phyloP scores from a whole-genome alignment of 2,797 vertebrate species.

The Dipus sagitta region DNA sequence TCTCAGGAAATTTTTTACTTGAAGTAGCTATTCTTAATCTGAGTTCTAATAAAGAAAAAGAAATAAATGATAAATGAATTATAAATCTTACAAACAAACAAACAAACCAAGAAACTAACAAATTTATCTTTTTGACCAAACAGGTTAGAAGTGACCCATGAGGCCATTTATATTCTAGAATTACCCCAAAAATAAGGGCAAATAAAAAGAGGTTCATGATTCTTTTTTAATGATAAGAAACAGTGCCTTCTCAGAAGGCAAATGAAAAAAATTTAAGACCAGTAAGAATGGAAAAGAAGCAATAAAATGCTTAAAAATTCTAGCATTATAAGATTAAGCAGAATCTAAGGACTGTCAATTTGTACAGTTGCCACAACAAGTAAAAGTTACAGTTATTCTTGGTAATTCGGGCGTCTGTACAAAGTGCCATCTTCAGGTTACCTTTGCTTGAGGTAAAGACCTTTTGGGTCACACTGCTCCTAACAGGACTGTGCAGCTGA shows the following conservation, averaged over 20 bases:
- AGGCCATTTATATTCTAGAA: not conserved
- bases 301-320: slow-evolving; percentile 59
- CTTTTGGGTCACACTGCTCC: slow-evolving; percentile 55
- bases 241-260: slow-evolving; percentile 73
- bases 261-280: slow-evolving; percentile 57
- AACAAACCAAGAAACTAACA: not conserved
- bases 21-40: slow-evolving; percentile 62
- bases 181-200: slow-evolving; percentile 42
- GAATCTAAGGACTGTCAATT: slow-evolving; percentile 6
- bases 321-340: slow-evolving; percentile 3
- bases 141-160: slow-evolving; percentile 27
- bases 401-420: slow-evolving; percentile 13
- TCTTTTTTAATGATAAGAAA: slow-evolving; percentile 61
- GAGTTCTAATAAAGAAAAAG: slow-evolving; percentile 44
- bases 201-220: slow-evolving; percentile 39
- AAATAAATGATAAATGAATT: slow-evolving; percentile 1
- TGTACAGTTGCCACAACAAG: slow-evolving; percentile 17
- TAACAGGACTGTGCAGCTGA: not conserved
- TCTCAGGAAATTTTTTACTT: slow-evolving; percentile 44
- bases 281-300: slow-evolving; percentile 38
- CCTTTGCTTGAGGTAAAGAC: slow-evolving; percentile 9
- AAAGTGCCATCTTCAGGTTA: slow-evolving; percentile 24
- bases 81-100: slow-evolving; percentile 44
- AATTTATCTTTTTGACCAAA: slow-evolving; percentile 38
- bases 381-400: slow-evolving; percentile 44